Conservation (phyloP, 2,113 vertebrate genomes). For the Nerophis lumbriciformis region DNA sequence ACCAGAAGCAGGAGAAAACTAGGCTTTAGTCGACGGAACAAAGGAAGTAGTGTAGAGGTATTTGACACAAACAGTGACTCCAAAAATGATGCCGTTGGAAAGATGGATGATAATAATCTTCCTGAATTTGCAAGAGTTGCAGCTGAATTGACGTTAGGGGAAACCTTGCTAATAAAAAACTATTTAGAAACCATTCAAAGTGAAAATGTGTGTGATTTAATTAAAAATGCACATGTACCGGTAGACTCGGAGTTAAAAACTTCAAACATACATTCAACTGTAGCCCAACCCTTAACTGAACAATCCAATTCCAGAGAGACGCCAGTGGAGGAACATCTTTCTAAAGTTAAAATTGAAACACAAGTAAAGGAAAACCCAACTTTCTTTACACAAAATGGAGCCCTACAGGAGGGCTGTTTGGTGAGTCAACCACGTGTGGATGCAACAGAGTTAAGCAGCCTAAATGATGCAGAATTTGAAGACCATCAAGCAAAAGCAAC, state of each 20-base stretch:
- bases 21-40: constrained; percentile 19
- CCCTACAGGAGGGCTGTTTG: constrained; percentile 6
- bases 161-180: neutral
- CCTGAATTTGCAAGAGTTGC: neutral
- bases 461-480: neutral
- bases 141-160: neutral
- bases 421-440: neutral
- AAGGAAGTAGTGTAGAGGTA: constrained; percentile 1
- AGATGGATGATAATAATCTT: neutral
- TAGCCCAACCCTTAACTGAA: neutral
- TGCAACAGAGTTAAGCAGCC: constrained; percentile 2
- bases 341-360: neutral
- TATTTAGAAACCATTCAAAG: neutral
- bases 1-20: constrained; percentile 26
- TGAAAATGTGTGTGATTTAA: neutral
- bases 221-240: too few relatives aligned
- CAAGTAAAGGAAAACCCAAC: constrained; percentile 1
- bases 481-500: neutral
- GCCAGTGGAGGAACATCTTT: neutral
- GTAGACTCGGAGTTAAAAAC: too few relatives aligned
- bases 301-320: neutral
- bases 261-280: neutral
- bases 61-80: neutral
- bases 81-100: constrained; percentile 3
- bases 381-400: constrained; percentile 8